A percentile compares a stretch with the other conserved stretches of the same genome.
Evolutionary conservation across 2,888 invertebrate species (phyloP).

Genomic region (Diaprepes abbreviatus): DNA sequence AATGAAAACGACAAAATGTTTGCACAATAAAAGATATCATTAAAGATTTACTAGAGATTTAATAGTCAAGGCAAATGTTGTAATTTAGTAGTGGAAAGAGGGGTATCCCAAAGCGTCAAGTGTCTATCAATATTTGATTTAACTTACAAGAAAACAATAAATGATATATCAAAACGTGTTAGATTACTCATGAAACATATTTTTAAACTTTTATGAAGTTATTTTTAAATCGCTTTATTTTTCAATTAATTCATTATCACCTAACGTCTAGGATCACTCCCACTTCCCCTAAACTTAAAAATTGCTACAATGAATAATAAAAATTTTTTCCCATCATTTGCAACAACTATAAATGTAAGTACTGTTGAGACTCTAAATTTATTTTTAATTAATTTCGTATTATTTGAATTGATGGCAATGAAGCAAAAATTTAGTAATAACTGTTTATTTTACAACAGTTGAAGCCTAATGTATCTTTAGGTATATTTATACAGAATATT

Average conservation of each 20-base stretch:
- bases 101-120: too few relatives aligned
- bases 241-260: too few relatives aligned
- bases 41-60: neutral
- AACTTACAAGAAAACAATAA: too few relatives aligned
- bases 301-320: neutral
- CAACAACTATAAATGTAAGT: neutral
- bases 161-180: too few relatives aligned
- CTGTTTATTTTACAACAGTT: neutral
- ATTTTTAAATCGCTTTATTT: too few relatives aligned
- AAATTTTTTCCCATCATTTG: conserved; percentile 1
- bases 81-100: neutral
- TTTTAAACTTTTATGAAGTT: too few relatives aligned
- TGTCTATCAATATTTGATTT: too few relatives aligned
- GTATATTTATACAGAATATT: too few relatives aligned
- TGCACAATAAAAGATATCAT: neutral
- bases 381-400: neutral
- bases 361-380: neutral
- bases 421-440: neutral
- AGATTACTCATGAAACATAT: too few relatives aligned
- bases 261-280: too few relatives aligned
- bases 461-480: too few relatives aligned
- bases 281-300: neutral
- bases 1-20: neutral
- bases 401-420: neutral
- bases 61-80: neutral